Evolutionary conservation across 1,140 invertebrate genomes (phyloP).

Genomic region (Polyergus mexicanus): DNA sequence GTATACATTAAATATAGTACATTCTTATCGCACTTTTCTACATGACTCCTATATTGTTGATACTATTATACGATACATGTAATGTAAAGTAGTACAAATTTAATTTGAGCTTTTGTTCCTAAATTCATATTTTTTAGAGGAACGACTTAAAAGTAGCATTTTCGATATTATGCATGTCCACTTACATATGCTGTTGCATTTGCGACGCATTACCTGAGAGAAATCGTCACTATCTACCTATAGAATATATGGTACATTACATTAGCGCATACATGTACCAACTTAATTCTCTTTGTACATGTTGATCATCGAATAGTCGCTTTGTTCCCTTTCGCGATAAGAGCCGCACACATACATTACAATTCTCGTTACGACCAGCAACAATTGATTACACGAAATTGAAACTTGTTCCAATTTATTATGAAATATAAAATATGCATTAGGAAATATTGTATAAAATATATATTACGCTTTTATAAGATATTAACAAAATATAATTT

Average conservation of each 20-base stretch:
- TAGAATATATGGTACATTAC: constrained; percentile 20
- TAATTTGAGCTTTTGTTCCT: constrained; percentile 11
- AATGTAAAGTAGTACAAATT: constrained; percentile 13
- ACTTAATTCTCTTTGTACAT: constrained; percentile 1
- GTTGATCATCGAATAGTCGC: constrained; percentile 7
- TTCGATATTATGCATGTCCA: not conserved
- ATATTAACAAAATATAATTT: not conserved
- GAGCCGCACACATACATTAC: not conserved
- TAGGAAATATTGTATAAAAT: not conserved
- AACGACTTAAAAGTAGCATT: constrained; percentile 9
- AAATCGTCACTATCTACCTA: not conserved
- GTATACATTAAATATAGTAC: not conserved
- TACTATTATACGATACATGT: not conserved
- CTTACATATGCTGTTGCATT: not conserved
- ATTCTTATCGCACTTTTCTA: constrained; percentile 4
- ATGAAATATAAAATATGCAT: not conserved
- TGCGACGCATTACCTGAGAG: not conserved
- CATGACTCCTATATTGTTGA: not conserved
- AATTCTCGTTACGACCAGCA: not conserved
- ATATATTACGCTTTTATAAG: not conserved
- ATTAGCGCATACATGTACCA: not conserved
- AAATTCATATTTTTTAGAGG: not conserved
- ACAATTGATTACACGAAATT: not conserved
- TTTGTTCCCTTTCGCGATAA: not conserved
- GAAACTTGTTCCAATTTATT: not conserved